Evolutionary conservation across 2,888 invertebrate species (phyloP).

Genomic region (Nymphalis c-album): DNA sequence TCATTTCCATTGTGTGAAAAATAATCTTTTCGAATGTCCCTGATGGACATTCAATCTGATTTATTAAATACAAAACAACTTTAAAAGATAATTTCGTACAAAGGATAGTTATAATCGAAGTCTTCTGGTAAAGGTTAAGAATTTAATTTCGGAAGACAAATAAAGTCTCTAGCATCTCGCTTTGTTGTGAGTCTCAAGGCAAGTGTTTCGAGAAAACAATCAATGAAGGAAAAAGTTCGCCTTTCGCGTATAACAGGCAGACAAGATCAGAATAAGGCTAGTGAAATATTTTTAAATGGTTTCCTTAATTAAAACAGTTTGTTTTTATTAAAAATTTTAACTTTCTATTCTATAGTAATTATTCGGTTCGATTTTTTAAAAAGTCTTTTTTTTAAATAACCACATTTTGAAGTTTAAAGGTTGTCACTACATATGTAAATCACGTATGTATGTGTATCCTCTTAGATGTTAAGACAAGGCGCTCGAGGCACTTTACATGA

Average conservation of each 20-base stretch:
- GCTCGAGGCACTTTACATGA: too few species aligned
- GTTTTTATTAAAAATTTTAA: too few species aligned
- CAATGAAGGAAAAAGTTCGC: slow-evolving; percentile 9
- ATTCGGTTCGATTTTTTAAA: too few species aligned
- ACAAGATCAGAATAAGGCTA: slow-evolving; percentile 1
- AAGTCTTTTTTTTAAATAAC: too few species aligned
- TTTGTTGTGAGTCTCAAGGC: neutral
- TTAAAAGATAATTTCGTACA: neutral
- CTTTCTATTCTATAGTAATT: too few species aligned
- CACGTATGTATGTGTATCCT: too few species aligned
- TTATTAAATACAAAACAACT: neutral
- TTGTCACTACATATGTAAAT: too few species aligned
- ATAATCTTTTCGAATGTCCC: too few species aligned
- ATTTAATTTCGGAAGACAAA: slow-evolving; percentile 7
- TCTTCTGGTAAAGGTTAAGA: neutral
- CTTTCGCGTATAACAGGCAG: slow-evolving; percentile 6
- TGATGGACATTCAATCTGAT: neutral
- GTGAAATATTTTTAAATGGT: neutral
- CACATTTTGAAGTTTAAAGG: too few species aligned
- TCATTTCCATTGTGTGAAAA: too few species aligned
- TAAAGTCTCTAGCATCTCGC: neutral
- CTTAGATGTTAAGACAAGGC: too few species aligned
- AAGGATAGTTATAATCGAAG: neutral
- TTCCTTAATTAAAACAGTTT: neutral
- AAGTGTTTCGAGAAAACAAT: slow-evolving; percentile 5